A percentile compares a stretch with the other conserved stretches of the same genome.
phyloP scores from a whole-genome alignment of 2,888 invertebrate species.

The Drosophila falleni region DNA sequence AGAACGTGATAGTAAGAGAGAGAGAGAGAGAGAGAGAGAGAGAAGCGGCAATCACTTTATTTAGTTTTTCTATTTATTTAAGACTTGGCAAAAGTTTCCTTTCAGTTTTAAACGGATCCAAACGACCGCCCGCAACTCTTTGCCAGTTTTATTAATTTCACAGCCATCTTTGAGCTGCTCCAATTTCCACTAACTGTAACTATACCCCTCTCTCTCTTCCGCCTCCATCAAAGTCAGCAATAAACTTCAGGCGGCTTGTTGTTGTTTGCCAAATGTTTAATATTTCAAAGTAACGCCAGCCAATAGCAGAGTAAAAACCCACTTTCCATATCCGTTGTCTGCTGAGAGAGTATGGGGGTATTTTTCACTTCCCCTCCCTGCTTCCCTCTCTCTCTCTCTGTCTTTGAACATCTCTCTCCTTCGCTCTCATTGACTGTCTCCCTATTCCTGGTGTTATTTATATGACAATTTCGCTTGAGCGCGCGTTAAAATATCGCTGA shows the following conservation, averaged over 20 bases:
- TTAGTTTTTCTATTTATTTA: slow-evolving; percentile 40
- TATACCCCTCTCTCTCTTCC: background rate
- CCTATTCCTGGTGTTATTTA: slow-evolving; percentile 68
- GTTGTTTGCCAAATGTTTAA: slow-evolving; percentile 75
- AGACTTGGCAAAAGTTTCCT: slow-evolving; percentile 30
- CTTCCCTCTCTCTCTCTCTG: too few species aligned
- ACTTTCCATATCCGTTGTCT: slow-evolving; percentile 47
- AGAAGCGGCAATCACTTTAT: slow-evolving; percentile 14
- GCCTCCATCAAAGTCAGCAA: slow-evolving; percentile 55
- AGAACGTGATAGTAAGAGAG: background rate
- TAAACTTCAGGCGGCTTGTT: slow-evolving; percentile 73
- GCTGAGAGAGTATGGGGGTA: background rate
- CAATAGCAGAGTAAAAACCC: slow-evolving; percentile 60
- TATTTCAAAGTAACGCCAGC: slow-evolving; percentile 76
- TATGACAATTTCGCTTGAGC: slow-evolving; percentile 81
- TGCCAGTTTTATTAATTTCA: slow-evolving; percentile 49
- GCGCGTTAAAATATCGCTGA: slow-evolving; percentile 80
- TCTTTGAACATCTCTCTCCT: background rate
- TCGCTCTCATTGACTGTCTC: background rate
- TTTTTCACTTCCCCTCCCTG: background rate
- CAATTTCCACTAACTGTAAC: slow-evolving; percentile 54
- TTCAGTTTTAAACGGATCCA: slow-evolving; percentile 20
- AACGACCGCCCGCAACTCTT: slow-evolving; percentile 27
- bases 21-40: background rate
- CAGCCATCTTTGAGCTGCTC: slow-evolving; percentile 56